A percentile compares a stretch with the other conserved stretches of the same genome.
These are phyloP conservation scores for Drosophila colorata DNA, from an alignment of 2,888 invertebrate species.

Conservation along the genomic window DNA sequence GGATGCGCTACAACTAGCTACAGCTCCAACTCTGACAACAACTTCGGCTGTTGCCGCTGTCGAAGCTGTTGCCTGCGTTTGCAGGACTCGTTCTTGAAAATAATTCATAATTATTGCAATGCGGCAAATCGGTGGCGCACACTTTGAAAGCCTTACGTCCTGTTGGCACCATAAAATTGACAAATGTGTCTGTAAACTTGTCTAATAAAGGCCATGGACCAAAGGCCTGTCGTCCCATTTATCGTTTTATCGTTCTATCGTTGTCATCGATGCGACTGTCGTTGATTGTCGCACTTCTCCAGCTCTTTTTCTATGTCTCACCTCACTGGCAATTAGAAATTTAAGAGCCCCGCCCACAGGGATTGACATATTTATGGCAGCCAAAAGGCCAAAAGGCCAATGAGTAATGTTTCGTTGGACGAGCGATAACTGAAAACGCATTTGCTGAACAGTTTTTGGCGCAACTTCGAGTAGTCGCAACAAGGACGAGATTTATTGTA, in stretches of 20 bases:
- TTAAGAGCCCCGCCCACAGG: conserved; percentile 25
- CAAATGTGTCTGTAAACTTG: conserved; percentile 83
- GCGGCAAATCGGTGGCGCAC: conserved; percentile 62
- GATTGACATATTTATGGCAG: conserved; percentile 61
- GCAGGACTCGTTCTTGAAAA: conserved; percentile 41
- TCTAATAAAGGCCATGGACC: conserved; percentile 68
- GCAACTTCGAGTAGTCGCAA: conserved; percentile 25
- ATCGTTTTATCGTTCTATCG: neutral
- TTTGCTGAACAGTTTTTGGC: conserved; percentile 15
- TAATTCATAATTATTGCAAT: conserved; percentile 82
- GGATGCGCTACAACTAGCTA: conserved; percentile 22
- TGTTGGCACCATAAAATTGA: conserved; percentile 79
- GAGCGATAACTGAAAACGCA: conserved; percentile 36
- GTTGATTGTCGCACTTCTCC: conserved; percentile 38
- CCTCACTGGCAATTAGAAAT: conserved; percentile 48
- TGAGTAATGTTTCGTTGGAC: conserved; percentile 8
- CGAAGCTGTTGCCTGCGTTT: conserved; percentile 4
- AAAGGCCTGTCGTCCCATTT: neutral
- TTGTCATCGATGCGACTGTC: conserved; percentile 33
- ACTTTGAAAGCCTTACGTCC: conserved; percentile 42
- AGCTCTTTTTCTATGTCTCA: conserved; percentile 15
- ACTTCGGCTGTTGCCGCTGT: neutral
- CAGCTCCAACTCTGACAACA: neutral
- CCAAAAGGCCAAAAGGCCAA: conserved; percentile 29
- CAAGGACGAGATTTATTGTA: conserved; percentile 65